These are phyloP conservation scores for Yasuhikotakia modesta DNA, from an alignment of 2,797 vertebrate species.

Conservation along the genomic window DNA sequence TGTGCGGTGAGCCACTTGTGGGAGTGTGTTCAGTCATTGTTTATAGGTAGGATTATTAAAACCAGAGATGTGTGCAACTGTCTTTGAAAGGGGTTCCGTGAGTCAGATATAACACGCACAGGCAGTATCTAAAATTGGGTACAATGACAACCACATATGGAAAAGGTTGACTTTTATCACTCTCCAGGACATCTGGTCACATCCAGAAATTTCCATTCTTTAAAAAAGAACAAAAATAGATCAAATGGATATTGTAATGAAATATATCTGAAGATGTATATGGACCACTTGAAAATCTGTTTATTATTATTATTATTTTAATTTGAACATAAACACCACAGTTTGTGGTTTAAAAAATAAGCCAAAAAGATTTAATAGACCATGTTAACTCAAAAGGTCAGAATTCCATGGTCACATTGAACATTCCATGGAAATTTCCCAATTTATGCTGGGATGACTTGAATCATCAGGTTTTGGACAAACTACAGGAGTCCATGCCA, in stretches of 20 bases:
- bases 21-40: neutral
- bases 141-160: constrained; percentile 6
- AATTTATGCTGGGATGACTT: neutral
- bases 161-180: neutral
- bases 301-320: too few relatives aligned
- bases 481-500: neutral
- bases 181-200: constrained; percentile 10
- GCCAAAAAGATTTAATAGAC: too few relatives aligned
- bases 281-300: too few relatives aligned
- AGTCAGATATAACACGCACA: neutral
- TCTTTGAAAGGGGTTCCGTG: neutral
- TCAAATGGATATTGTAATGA: neutral
- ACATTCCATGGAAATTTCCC: neutral
- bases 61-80: neutral
- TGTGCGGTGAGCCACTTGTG: neutral
- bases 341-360: too few relatives aligned
- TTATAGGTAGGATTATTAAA: neutral
- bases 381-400: neutral
- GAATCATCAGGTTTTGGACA: constrained; percentile 1
- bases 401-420: neutral
- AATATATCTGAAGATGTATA: neutral
- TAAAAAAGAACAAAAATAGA: neutral
- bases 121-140: neutral
- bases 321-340: too few relatives aligned
- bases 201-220: neutral